A percentile compares a stretch with the other conserved stretches of the same genome.
These are phyloP conservation scores for Brachypteracias leptosomus DNA, from an alignment of 2,113 vertebrate genomes.

Conservation along the genomic window DNA sequence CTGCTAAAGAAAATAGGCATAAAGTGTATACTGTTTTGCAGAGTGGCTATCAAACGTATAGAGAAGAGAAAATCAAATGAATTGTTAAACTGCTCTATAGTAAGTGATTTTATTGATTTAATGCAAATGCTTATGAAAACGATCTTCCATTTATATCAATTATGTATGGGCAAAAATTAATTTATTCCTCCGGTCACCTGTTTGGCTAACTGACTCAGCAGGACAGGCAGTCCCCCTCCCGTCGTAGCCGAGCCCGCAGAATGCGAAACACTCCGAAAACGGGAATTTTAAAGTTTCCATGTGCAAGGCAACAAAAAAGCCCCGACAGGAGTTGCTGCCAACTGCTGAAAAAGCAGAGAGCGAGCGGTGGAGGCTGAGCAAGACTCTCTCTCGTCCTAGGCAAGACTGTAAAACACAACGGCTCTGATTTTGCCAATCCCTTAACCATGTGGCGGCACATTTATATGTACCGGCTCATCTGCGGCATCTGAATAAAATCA, in stretches of 20 bases:
- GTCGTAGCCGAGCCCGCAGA: background rate
- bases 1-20: conserved; percentile 49
- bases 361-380: conserved; percentile 42
- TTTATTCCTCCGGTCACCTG: conserved; percentile 68
- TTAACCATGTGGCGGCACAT: conserved; percentile 46
- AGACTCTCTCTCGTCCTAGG: conserved; percentile 27
- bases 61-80: conserved; percentile 69
- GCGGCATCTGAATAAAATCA: conserved; percentile 67
- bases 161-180: conserved; percentile 71
- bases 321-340: conserved; percentile 50
- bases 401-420: conserved; percentile 65
- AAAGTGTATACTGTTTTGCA: conserved; percentile 50
- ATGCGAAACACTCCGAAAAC: background rate
- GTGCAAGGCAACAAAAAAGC: conserved; percentile 59
- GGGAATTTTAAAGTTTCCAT: conserved; percentile 24
- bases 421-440: conserved; percentile 61
- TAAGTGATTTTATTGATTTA: conserved; percentile 74
- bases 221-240: conserved; percentile 33
- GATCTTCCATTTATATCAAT: conserved; percentile 69
- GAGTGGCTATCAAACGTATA: conserved; percentile 49
- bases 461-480: conserved; percentile 50
- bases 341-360: conserved; percentile 56
- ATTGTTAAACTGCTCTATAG: conserved; percentile 65
- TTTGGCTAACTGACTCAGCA: conserved; percentile 61
- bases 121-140: conserved; percentile 68